These are phyloP conservation scores for Atrina japonica DNA, from an alignment of 2,888 invertebrate species.

Conservation along the genomic window DNA sequence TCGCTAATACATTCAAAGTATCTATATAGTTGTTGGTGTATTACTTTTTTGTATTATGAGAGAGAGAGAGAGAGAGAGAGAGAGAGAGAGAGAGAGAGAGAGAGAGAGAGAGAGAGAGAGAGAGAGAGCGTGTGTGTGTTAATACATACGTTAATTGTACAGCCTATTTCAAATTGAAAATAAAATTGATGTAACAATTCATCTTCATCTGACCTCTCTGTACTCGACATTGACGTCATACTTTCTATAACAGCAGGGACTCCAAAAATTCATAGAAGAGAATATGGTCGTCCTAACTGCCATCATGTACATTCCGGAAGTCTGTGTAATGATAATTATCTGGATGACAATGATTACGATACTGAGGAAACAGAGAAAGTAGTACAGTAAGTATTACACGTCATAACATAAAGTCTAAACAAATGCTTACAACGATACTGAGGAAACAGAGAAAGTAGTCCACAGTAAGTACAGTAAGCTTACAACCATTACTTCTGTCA, in stretches of 20 bases:
- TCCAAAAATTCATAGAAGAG: slow-evolving; percentile 60
- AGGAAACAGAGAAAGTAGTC: slow-evolving; percentile 54
- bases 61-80: slow-evolving; percentile 9
- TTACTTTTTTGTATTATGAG: no score
- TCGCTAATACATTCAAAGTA: no score
- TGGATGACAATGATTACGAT: slow-evolving; percentile 71
- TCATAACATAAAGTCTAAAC: no score
- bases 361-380: slow-evolving; percentile 72
- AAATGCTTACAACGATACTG: no score
- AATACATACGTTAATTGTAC: no score
- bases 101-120: slow-evolving; percentile 25
- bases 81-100: slow-evolving; percentile 24
- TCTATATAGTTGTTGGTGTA: no score
- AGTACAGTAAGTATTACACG: slow-evolving; percentile 66
- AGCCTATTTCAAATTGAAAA: not conserved
- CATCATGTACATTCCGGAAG: slow-evolving; percentile 43
- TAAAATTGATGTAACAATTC: not conserved
- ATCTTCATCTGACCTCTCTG: no score
- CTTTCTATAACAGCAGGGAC: slow-evolving; percentile 59
- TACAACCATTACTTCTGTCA: no score
- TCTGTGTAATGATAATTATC: slow-evolving; percentile 49
- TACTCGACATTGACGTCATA: not conserved
- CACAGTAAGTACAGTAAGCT: no score
- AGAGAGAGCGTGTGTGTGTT: slow-evolving; percentile 4
- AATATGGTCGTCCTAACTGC: slow-evolving; percentile 55